Percentiles rank a stretch among this genome's conserved stretches.
Evolutionary conservation across 2,797 vertebrate species (phyloP).

Genomic region (Etheostoma perlongum): DNA sequence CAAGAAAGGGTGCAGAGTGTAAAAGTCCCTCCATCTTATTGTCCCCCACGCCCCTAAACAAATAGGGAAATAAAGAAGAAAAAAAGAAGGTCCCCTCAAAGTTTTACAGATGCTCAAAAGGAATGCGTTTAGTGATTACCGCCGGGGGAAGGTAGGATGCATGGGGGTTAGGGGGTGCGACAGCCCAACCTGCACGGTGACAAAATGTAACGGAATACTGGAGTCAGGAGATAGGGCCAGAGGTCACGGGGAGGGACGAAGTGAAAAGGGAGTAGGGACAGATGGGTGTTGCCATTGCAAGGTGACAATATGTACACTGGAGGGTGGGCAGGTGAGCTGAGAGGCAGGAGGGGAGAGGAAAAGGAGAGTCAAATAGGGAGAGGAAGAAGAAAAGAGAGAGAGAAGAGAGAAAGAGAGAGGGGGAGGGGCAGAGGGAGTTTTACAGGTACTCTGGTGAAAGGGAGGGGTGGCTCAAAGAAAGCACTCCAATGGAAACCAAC

Average conservation of each 20-base stretch:
- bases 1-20: conserved; percentile 71
- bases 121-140: conserved; percentile 92
- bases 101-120: conserved; percentile 83
- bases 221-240: conserved; percentile 34
- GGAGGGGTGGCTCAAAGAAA: conserved; percentile 98
- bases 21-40: conserved; percentile 72
- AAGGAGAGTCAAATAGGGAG: conserved; percentile 32
- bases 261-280: conserved; percentile 62
- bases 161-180: conserved; percentile 43
- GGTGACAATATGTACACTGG: conserved; percentile 95
- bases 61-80: conserved; percentile 30
- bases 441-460: conserved; percentile 96
- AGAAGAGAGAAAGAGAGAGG: conserved; percentile 80
- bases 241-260: conserved; percentile 34
- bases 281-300: conserved; percentile 88
- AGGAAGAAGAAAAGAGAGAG: conserved; percentile 61
- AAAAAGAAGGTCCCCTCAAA: conserved; percentile 72
- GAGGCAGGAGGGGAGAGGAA: conserved; percentile 77
- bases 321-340: conserved; percentile 88
- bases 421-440: conserved; percentile 70
- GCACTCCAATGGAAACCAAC: conserved; percentile 99
- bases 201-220: conserved; percentile 49
- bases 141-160: conserved; percentile 84
- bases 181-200: conserved; percentile 76
- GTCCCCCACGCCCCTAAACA: conserved; percentile 57